Percentiles rank a stretch among this genome's conserved stretches.
phyloP scores from a whole-genome alignment of 2,113 vertebrate genomes.

The human (Homo sapiens) region DNA sequence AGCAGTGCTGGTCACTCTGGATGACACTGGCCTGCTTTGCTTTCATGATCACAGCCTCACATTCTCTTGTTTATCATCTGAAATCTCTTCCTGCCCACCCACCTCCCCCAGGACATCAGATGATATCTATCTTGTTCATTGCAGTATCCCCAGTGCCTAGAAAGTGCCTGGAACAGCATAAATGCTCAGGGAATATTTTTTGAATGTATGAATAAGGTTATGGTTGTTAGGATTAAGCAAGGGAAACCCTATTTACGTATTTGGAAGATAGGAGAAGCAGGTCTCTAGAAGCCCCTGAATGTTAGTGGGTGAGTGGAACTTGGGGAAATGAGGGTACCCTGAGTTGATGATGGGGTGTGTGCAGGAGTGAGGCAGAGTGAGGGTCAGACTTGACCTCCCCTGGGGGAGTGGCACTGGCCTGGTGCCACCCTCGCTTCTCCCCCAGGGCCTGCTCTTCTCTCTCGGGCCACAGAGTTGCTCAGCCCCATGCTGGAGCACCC shows the following conservation, averaged over 20 bases:
- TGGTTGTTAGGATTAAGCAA: not conserved
- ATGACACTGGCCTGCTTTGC: not conserved
- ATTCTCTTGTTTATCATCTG: not conserved
- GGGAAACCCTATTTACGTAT: not conserved
- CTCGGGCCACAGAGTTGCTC: fast-evolving
- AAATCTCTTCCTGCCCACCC: not conserved
- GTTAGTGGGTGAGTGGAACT: not conserved
- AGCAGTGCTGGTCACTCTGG: not conserved
- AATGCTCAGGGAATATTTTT: not conserved
- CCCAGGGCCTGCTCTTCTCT: not conserved
- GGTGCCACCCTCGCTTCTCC: too few relatives aligned
- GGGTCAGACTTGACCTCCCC: not conserved
- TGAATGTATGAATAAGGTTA: not conserved
- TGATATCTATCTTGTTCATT: not conserved
- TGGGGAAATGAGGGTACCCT: not conserved
- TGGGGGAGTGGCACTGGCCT: not conserved
- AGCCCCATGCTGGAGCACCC: not conserved
- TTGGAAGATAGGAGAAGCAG: not conserved
- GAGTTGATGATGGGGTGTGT: fast-evolving
- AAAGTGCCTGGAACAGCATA: not conserved
- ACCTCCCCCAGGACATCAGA: not conserved
- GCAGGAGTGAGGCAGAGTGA: not conserved
- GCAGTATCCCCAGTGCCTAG: not conserved
- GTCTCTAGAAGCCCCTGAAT: not conserved
- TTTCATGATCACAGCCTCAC: not conserved